These are phyloP conservation scores for Orycteropus afer DNA, from an alignment of 2,113 vertebrate species.

Conservation along the genomic window DNA sequence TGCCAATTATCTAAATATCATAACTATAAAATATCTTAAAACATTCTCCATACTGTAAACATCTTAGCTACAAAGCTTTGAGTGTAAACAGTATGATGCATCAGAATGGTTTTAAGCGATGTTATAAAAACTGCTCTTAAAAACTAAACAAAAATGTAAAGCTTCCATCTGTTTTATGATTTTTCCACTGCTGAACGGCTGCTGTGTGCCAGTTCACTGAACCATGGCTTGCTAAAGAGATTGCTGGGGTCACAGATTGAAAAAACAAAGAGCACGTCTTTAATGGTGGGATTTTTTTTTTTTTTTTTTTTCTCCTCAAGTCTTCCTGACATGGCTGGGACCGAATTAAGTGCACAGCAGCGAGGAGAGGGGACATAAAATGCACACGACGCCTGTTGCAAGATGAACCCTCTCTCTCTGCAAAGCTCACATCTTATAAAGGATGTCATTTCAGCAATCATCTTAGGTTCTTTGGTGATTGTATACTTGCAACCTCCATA, in stretches of 20 bases:
- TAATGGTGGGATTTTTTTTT: constrained; percentile 82
- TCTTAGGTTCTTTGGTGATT: constrained; percentile 65
- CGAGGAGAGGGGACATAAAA: constrained; percentile 63
- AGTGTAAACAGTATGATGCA: constrained; percentile 90
- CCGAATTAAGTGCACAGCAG: constrained; percentile 67
- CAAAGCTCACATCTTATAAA: constrained; percentile 52
- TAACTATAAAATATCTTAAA: constrained; percentile 94
- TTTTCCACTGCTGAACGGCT: constrained; percentile 90
- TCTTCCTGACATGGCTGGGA: constrained; percentile 79
- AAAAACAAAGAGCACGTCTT: constrained; percentile 87
- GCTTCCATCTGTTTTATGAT: constrained; percentile 94
- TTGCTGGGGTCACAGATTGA: constrained; percentile 88
- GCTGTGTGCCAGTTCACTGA: constrained; percentile 92
- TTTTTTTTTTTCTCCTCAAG: constrained; percentile 64
- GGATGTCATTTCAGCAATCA: constrained; percentile 70
- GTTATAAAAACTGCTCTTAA: constrained; percentile 92
- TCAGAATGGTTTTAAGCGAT: constrained; percentile 90
- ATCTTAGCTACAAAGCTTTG: constrained; percentile 90
- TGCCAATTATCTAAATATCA: constrained; percentile 94
- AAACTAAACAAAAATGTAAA: constrained; percentile 93
- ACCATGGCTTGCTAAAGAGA: constrained; percentile 92
- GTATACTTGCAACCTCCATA: constrained; percentile 55
- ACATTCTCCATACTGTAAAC: constrained; percentile 91
- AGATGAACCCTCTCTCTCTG: constrained; percentile 46
- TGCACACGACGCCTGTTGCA: constrained; percentile 66